These are phyloP conservation scores for Microcebus lehilahytsara DNA, from an alignment of 2,113 vertebrate species.

Conservation along the genomic window DNA sequence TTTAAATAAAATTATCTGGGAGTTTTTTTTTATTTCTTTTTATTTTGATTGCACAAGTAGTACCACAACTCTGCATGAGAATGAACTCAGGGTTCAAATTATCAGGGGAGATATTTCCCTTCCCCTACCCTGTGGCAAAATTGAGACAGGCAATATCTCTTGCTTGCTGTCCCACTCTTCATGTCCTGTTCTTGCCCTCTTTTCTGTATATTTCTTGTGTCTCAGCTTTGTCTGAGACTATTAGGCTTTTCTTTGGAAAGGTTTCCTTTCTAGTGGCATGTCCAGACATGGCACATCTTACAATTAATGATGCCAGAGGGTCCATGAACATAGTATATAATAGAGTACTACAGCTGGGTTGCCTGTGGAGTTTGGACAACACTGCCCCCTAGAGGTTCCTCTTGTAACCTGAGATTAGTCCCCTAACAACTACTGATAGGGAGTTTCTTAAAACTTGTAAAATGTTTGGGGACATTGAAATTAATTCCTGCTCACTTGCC, in stretches of 20 bases:
- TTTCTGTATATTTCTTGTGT: neutral
- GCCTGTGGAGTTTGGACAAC: neutral
- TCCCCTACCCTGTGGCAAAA: neutral
- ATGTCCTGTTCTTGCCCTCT: neutral
- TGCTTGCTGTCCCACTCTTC: neutral
- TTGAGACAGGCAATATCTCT: neutral
- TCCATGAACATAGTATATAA: neutral
- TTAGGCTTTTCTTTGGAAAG: neutral
- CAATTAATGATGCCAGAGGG: neutral
- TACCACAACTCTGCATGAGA: neutral
- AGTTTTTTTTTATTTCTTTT: neutral
- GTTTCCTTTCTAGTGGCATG: neutral
- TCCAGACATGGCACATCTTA: neutral
- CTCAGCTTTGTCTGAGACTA: neutral
- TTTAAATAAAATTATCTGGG: neutral
- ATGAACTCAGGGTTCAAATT: neutral
- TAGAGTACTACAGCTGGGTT: neutral
- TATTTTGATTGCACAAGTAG: neutral
- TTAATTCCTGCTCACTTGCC: neutral
- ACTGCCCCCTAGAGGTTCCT: neutral
- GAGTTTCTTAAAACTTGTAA: neutral
- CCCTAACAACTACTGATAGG: neutral
- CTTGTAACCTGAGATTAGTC: neutral
- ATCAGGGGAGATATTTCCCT: neutral
- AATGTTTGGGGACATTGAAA: neutral